These are phyloP conservation scores for Ryuthela nishihirai DNA, from an alignment of 2,888 invertebrate species.

Conservation along the genomic window DNA sequence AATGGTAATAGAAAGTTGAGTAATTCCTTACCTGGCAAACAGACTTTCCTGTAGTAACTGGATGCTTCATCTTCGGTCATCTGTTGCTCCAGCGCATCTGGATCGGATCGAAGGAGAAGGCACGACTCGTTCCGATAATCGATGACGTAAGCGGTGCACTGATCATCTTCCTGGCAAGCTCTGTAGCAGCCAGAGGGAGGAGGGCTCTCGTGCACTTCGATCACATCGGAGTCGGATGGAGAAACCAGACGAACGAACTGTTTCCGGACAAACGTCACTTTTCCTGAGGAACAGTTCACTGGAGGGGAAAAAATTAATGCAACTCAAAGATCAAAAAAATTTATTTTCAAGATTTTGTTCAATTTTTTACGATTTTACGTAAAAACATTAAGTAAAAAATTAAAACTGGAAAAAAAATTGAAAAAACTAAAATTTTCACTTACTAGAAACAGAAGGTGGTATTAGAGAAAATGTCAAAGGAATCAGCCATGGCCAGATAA, in stretches of 20 bases:
- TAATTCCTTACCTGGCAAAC: constrained; percentile 16
- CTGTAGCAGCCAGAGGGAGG: constrained; percentile 28
- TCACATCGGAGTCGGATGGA: constrained; percentile 3
- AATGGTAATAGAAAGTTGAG: no score
- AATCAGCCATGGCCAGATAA: no score
- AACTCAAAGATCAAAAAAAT: no score
- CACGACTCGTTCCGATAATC: constrained; percentile 31
- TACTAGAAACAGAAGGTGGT: no score
- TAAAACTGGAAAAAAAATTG: no score
- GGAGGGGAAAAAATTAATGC: background rate
- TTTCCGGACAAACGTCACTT: constrained; percentile 14
- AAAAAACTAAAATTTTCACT: no score
- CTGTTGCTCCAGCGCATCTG: background rate
- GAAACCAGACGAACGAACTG: constrained; percentile 13
- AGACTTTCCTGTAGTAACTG: constrained; percentile 30
- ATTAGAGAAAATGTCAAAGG: no score
- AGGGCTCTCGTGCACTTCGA: constrained; percentile 19
- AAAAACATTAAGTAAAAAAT: no score
- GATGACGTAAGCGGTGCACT: constrained; percentile 28
- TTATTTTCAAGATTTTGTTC: no score
- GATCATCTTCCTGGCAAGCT: constrained; percentile 2
- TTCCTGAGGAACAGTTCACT: constrained; percentile 11
- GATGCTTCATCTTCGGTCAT: constrained; percentile 12
- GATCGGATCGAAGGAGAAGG: background rate
- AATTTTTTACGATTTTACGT: no score